phyloP scores from a whole-genome alignment of 1,140 invertebrate genomes.

The Cherax quadricarinatus region DNA sequence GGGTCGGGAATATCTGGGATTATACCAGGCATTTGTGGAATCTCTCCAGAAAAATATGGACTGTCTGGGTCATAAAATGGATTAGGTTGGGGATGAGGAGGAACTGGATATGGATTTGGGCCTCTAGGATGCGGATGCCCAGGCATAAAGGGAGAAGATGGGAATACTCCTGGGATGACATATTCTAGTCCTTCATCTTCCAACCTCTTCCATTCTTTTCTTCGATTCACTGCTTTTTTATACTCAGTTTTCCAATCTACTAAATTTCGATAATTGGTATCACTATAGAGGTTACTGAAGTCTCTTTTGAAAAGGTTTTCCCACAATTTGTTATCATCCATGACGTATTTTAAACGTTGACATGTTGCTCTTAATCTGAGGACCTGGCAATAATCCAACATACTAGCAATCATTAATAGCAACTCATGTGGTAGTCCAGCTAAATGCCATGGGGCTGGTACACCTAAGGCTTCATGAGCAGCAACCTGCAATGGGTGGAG shows the following conservation, averaged over 20 bases:
- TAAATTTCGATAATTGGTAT: neutral
- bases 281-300: constrained; percentile 30
- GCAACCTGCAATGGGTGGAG: constrained; percentile 69
- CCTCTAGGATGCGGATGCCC: constrained; percentile 47
- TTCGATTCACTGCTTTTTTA: constrained; percentile 40
- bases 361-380: constrained; percentile 57
- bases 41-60: constrained; percentile 69
- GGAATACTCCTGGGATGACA: constrained; percentile 58
- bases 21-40: constrained; percentile 42
- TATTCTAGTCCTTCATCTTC: constrained; percentile 14
- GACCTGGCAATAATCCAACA: constrained; percentile 36
- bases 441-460: constrained; percentile 70
- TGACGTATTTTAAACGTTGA: constrained; percentile 38
- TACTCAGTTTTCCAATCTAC: constrained; percentile 62
- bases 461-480: constrained; percentile 62
- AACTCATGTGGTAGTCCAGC: constrained; percentile 70
- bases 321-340: constrained; percentile 68
- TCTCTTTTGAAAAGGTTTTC: constrained; percentile 63
- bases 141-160: constrained; percentile 35
- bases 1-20: constrained; percentile 57
- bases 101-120: constrained; percentile 49
- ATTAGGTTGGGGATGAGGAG: constrained; percentile 60
- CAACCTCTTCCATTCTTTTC: constrained; percentile 33
- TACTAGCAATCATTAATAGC: constrained; percentile 33
- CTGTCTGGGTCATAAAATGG: constrained; percentile 71